Evolutionary conservation across 2,113 vertebrate species (phyloP).

Genomic region (Aythya baeri): DNA sequence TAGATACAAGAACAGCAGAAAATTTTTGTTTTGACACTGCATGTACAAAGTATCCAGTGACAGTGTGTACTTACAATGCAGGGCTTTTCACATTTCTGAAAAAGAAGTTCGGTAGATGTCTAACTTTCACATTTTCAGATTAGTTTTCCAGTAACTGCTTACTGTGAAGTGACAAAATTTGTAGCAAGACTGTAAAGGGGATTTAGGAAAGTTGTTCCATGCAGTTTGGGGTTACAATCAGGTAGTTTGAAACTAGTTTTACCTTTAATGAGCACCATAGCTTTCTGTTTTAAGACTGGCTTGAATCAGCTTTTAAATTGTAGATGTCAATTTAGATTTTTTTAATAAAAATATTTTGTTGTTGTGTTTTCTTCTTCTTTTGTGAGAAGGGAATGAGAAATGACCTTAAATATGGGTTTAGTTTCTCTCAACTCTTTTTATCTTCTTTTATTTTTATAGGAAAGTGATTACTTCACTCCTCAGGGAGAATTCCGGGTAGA

Average conservation of each 20-base stretch:
- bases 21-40: background rate
- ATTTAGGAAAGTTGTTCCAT: background rate
- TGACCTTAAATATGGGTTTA: background rate
- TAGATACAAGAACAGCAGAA: background rate
- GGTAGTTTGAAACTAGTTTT: background rate
- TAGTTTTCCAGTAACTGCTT: background rate
- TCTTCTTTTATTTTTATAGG: constrained; percentile 75
- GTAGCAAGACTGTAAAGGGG: accelerated
- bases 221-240: background rate
- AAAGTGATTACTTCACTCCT: constrained; percentile 98
- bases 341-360: background rate
- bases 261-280: background rate
- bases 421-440: background rate
- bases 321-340: background rate
- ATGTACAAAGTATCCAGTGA: background rate
- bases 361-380: background rate
- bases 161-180: background rate
- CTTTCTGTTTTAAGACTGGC: background rate
- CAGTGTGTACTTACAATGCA: accelerated
- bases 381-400: background rate
- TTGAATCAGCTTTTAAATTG: background rate
- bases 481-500: constrained; percentile 98
- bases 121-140: background rate
- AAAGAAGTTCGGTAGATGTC: background rate
- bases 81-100: background rate